Conservation (phyloP, 2,888 invertebrate genomes). For the Trichopria drosophilae region DNA sequence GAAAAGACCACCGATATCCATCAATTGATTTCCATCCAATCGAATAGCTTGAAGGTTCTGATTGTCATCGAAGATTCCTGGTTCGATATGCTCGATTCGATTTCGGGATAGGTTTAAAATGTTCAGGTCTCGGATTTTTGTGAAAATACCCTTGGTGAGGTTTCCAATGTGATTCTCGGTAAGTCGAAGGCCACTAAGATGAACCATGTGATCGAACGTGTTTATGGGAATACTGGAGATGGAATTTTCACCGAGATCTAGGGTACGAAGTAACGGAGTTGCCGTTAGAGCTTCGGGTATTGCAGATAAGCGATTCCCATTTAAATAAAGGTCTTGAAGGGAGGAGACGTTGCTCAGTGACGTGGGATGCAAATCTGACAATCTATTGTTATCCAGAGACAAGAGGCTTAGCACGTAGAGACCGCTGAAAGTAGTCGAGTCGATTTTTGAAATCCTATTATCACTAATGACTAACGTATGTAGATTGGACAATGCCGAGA, state of each 20-base stretch:
- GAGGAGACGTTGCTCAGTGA: slow-evolving; percentile 78
- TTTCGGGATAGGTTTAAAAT: slow-evolving; percentile 83
- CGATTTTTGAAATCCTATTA: slow-evolving; percentile 75
- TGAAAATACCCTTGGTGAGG: slow-evolving; percentile 78
- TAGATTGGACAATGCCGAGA: slow-evolving; percentile 74
- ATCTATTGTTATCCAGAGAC: slow-evolving; percentile 78
- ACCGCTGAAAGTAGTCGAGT: slow-evolving; percentile 76
- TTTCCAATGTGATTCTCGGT: slow-evolving; percentile 84
- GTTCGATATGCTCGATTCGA: slow-evolving; percentile 76
- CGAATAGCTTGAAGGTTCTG: slow-evolving; percentile 78
- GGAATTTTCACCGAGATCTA: slow-evolving; percentile 85
- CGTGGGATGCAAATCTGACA: slow-evolving; percentile 73
- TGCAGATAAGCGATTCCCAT: slow-evolving; percentile 76
- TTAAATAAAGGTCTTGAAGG: slow-evolving; percentile 79
- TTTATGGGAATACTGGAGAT: slow-evolving; percentile 77
- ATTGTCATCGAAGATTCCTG: slow-evolving; percentile 77
- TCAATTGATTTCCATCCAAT: slow-evolving; percentile 79
- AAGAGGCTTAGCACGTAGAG: slow-evolving; percentile 75
- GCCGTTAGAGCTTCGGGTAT: slow-evolving; percentile 75
- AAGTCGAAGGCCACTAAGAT: slow-evolving; percentile 78
- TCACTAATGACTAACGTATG: slow-evolving; percentile 81
- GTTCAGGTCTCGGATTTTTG: slow-evolving; percentile 76
- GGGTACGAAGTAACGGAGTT: slow-evolving; percentile 75
- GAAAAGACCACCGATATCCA: slow-evolving; percentile 78
- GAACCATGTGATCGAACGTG: slow-evolving; percentile 78